Base-by-base conservation (phyloP, 2,888 invertebrate species). In the Strigamia transsilvanica region DNA sequence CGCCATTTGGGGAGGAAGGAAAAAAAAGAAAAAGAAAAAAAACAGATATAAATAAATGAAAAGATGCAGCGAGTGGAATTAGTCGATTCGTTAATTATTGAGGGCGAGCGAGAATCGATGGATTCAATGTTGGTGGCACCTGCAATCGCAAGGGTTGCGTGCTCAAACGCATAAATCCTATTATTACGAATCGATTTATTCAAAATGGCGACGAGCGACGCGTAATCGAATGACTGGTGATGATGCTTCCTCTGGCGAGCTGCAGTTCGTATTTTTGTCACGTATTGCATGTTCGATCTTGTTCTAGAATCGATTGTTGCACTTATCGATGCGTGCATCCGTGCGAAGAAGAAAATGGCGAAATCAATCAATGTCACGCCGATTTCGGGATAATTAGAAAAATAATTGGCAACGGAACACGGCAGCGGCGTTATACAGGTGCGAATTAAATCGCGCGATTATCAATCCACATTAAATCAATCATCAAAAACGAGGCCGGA, bases 11-110 rank as follows among this genome's bases (percentile, higher is more conserved):
- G 1, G 18, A 9, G 4, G 56, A 27, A 27, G 27, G n/a, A n/a
- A 27, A 27, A 27, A 27, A n/a, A n/a, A n/a, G 13, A 15, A n/a
- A n/a, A 18, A 51, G 51, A 3, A 51, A 51, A 15, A 21, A 6
- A 7, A 46, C 3, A 12, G 5, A 46, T 2, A 56, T 56, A 56
- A 56, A 56, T 56, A 56, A 27, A 27, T 27, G 3, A 27, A 56
- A 18, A 56, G 56, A 56, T 56, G 56, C 27, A 27, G 27, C 56
- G 21, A 18, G 18, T 56, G 46, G 56, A 18, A 56, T 56, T 56
- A 56, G 56, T 56, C 56, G 56, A 56, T 56, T 56, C 56, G n/a
- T 56, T 56, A 56, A 56, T 56, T 18, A 56, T 56, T 56, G 56
- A 56, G 15, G 21, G 9, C 18, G n/a, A 10, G 18, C 9, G 18